Evolutionary conservation across 2,888 invertebrate genomes (phyloP).

Genomic region (Melinaea menophilus): DNA sequence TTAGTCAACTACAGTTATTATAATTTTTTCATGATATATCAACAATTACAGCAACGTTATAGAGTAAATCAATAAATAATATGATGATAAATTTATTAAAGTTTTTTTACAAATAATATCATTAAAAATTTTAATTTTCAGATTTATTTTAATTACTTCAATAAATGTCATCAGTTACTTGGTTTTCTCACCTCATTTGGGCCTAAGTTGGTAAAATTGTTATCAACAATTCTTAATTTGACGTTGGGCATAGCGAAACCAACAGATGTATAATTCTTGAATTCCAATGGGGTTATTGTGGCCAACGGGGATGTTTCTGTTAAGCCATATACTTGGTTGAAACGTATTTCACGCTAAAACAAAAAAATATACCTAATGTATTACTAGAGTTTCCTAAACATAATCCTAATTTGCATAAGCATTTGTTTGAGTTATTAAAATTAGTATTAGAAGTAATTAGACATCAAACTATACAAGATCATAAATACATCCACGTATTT

Average conservation of each 20-base stretch:
- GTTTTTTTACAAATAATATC: too few species aligned
- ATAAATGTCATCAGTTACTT: background rate
- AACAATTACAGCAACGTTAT: too few species aligned
- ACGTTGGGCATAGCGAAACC: conserved; percentile 79
- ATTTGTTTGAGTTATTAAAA: too few species aligned
- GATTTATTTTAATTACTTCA: background rate
- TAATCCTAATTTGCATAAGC: background rate
- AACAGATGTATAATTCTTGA: conserved; percentile 41
- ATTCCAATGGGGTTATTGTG: conserved; percentile 43
- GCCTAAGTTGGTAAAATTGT: conserved; percentile 61
- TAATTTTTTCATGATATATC: too few species aligned
- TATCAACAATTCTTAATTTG: conserved; percentile 75
- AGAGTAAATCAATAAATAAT: too few species aligned
- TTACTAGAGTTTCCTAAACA: background rate
- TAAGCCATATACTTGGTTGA: conserved; percentile 78
- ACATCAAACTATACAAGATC: too few species aligned
- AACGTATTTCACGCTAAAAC: conserved; percentile 36
- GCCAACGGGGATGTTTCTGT: conserved; percentile 80
- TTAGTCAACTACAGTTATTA: too few species aligned
- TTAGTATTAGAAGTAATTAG: too few species aligned
- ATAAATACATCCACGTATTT: too few species aligned
- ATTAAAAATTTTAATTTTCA: too few species aligned
- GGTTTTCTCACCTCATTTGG: conserved; percentile 52
- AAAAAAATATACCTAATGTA: background rate
- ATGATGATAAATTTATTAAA: too few species aligned